Evolutionary conservation across 1,140 invertebrate species (phyloP).

Genomic region (Brachionus rubens): DNA sequence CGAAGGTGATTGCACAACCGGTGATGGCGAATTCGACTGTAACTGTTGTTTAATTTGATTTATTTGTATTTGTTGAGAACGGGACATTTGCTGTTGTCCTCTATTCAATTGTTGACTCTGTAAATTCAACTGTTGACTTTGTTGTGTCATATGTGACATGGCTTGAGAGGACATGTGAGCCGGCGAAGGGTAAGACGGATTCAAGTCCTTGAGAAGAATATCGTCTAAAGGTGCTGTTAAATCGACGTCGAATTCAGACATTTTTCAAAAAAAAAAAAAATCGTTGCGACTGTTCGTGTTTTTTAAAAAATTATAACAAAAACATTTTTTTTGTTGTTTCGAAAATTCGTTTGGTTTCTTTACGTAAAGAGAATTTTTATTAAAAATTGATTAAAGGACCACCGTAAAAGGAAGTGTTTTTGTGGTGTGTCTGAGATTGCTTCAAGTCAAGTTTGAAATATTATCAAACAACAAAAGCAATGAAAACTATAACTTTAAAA

Average conservation of each 20-base stretch:
- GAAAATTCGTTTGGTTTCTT: too few species aligned
- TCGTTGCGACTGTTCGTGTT: background rate
- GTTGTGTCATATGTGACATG: background rate
- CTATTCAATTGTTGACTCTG: conserved; percentile 6
- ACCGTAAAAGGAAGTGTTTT: too few species aligned
- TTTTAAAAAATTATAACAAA: background rate
- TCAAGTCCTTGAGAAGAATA: conserved; percentile 32
- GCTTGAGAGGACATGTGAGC: background rate
- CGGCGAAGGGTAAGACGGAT: background rate
- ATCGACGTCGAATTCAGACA: conserved; percentile 42
- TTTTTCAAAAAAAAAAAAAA: background rate
- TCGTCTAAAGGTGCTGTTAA: conserved; percentile 40
- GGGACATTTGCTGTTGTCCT: background rate
- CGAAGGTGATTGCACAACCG: background rate
- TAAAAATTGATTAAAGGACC: too few species aligned
- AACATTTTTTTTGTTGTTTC: too few species aligned
- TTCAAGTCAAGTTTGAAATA: too few species aligned
- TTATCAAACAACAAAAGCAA: too few species aligned
- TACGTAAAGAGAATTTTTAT: too few species aligned
- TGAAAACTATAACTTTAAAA: too few species aligned
- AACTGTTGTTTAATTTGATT: conserved; percentile 33
- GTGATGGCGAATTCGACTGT: conserved; percentile 8
- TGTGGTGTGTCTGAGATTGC: too few species aligned
- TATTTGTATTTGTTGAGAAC: background rate
- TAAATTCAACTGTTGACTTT: background rate